Evolutionary conservation across 2,113 vertebrate species (phyloP).

Genomic region (Collichthys lucidus): DNA sequence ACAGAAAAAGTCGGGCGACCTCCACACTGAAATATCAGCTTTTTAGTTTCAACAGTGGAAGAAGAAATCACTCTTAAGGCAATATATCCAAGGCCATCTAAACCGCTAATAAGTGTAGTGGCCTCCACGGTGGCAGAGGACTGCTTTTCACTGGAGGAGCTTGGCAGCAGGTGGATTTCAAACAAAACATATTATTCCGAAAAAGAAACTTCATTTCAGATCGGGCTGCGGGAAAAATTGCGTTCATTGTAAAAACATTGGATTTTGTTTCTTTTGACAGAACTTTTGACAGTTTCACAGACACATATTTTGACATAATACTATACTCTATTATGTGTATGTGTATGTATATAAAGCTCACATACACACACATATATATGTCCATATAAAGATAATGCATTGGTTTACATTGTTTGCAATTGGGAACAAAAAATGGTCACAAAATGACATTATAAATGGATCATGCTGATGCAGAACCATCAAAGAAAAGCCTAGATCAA

Average conservation of each 20-base stretch:
- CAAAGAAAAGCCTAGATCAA: background rate
- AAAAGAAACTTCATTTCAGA: slow-evolving; percentile 45
- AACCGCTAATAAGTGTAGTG: slow-evolving; percentile 37
- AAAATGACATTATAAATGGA: background rate
- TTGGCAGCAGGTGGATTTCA: slow-evolving; percentile 62
- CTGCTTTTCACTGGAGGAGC: slow-evolving; percentile 20
- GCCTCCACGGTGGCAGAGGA: slow-evolving; percentile 29
- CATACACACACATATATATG: background rate
- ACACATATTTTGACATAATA: background rate
- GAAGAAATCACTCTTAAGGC: slow-evolving; percentile 54
- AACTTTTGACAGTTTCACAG: slow-evolving; percentile 27
- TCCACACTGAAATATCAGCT: slow-evolving; percentile 26
- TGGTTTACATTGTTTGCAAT: background rate
- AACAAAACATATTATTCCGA: slow-evolving; percentile 43
- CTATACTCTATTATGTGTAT: background rate
- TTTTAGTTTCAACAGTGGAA: slow-evolving; percentile 38
- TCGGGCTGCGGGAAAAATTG: slow-evolving; percentile 14
- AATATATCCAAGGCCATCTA: slow-evolving; percentile 48
- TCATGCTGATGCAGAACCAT: background rate
- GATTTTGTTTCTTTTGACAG: slow-evolving; percentile 11
- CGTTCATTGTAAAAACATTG: slow-evolving; percentile 44
- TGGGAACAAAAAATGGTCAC: no score
- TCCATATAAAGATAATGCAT: background rate
- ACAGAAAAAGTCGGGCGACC: slow-evolving; percentile 28
- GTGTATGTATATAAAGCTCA: background rate